Base-by-base conservation (phyloP, 1,140 invertebrate species). In the Zaprionus taronus region DNA sequence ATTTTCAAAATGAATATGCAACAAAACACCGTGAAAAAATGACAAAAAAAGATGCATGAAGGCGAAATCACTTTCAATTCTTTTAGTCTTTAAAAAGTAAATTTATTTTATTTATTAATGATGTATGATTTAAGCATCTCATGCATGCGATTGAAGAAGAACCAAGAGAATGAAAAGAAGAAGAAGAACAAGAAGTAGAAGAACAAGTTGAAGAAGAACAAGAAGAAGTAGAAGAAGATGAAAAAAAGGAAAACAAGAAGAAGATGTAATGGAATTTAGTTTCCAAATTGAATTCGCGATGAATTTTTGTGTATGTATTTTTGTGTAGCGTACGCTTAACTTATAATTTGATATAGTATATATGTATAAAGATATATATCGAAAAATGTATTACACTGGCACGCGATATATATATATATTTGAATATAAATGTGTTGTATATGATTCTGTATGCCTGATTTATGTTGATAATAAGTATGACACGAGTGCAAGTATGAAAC, bases 1-100 rank as follows among this genome's bases (percentile, higher is more conserved):
- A 79, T 73, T 81, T 86, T 77, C 66, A 91, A 91, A 90, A 91
- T 79, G 77, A 80, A 75, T 77, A 90, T 80, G 71, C 77, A 90
- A 83, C 51, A 86, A 82, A 89, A 89, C 72, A 80, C 61, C 64
- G 62, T 63, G n/a, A 71, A 61, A 61, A 85, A 83, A 90, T 81
- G 58, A 81, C 68, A 78, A 76, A 84, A 69, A 44, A 73, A 67
- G 76, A 61, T 62, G 49, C 79, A 80, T 65, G 70, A 44, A 44
- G n/a, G 38, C 15, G 15, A 15, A 17, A 47, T 9, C 41, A 17
- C 41, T 47, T 47, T 47, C 41, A n/a, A 34, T 34, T 34, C 31
- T 47, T 47, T 38, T 47, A 77, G 44, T 62, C 28, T 26, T 58
- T 51, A 66, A 65, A 28, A 15, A n/a, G 36, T 53, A 31, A 65